phyloP scores from a whole-genome alignment of 64 coral and sea anemone species.

The Hydrozoanthus tunicans region DNA sequence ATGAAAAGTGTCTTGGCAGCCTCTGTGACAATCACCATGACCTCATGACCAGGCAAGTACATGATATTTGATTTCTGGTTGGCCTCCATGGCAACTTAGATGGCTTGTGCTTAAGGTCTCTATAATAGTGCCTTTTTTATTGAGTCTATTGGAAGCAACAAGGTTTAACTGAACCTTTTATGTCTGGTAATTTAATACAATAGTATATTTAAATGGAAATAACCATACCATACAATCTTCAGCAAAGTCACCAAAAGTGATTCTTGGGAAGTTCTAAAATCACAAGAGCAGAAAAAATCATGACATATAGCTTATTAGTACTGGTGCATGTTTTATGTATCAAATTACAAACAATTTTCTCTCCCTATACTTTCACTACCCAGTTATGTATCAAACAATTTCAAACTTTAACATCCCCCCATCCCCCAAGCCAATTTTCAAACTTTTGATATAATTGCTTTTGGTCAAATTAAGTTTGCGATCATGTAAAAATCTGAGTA shows the following conservation, averaged over 20 bases:
- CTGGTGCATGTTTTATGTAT: neutral
- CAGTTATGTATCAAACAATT: neutral
- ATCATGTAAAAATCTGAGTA: neutral
- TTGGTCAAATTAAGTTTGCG: neutral
- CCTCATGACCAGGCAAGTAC: too few relatives aligned
- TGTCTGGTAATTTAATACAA: too few relatives aligned
- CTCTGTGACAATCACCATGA: too few relatives aligned
- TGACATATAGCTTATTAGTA: neutral
- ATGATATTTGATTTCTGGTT: too few relatives aligned
- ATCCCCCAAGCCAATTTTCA: neutral
- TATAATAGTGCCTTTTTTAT: too few relatives aligned
- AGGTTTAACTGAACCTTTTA: too few relatives aligned
- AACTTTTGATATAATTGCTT: neutral
- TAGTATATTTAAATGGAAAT: too few relatives aligned
- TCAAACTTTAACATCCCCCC: neutral
- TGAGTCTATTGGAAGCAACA: too few relatives aligned
- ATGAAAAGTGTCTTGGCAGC: too few relatives aligned
- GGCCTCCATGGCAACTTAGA: too few relatives aligned
- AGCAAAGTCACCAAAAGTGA: neutral
- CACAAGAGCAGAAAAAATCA: neutral
- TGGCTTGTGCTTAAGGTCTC: too few relatives aligned
- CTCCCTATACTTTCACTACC: neutral
- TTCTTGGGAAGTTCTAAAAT: neutral
- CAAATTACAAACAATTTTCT: neutral
- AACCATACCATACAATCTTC: conserved; percentile 4